phyloP scores from a whole-genome alignment of 2,113 vertebrate species.

The Morone saxatilis region DNA sequence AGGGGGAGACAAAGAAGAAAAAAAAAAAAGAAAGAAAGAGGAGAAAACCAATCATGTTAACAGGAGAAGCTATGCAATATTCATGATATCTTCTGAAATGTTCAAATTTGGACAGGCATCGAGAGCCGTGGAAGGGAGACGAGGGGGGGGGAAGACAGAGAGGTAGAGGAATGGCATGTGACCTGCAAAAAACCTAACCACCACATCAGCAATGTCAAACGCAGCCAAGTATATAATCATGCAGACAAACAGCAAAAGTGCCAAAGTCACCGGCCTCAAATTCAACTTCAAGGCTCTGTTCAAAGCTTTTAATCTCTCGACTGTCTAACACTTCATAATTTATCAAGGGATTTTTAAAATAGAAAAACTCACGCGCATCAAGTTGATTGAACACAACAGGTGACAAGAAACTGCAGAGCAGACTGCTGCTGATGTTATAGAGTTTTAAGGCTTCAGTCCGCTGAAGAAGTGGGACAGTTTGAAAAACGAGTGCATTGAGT shows the following conservation, averaged over 20 bases:
- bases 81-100: slow-evolving; percentile 60
- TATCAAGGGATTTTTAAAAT: slow-evolving; percentile 34
- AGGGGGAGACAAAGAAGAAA: slow-evolving; percentile 12
- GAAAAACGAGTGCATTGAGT: neutral
- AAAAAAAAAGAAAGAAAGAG: neutral
- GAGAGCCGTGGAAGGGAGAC: neutral
- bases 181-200: slow-evolving; percentile 23
- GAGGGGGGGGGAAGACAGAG: neutral
- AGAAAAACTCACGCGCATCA: slow-evolving; percentile 9
- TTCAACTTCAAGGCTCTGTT: slow-evolving; percentile 6
- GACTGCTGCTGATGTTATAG: neutral
- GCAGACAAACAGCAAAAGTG: slow-evolving; percentile 10
- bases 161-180: neutral
- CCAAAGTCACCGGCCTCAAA: neutral
- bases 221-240: slow-evolving; percentile 16
- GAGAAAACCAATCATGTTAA: slow-evolving; percentile 63
- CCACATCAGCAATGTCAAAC: slow-evolving; percentile 26
- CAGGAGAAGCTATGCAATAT: slow-evolving; percentile 65
- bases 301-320: slow-evolving; percentile 34
- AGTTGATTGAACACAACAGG: slow-evolving; percentile 62
- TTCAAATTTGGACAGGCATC: slow-evolving; percentile 45
- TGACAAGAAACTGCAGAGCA: slow-evolving; percentile 31
- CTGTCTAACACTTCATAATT: slow-evolving; percentile 48
- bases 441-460: neutral
- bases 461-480: neutral